Conservation (phyloP, 1,140 invertebrate species). For the Harlomillsia oculata region DNA sequence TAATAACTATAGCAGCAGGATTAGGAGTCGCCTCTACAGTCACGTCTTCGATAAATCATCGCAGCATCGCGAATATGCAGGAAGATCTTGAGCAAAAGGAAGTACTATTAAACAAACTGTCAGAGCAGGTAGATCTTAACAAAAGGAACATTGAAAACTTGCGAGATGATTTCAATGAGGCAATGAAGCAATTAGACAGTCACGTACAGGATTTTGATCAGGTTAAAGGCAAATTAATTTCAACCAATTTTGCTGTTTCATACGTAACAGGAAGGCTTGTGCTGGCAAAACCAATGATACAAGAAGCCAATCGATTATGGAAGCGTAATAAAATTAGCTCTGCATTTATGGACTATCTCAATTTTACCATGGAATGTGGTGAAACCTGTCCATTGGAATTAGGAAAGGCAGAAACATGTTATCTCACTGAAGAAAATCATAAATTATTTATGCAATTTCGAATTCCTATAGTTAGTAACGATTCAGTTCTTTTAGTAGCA, state of each 20-base stretch:
- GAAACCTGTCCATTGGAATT: not conserved
- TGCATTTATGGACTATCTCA: constrained; percentile 7
- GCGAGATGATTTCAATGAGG: not conserved
- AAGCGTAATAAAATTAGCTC: not conserved
- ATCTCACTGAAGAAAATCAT: not conserved
- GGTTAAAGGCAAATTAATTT: constrained; percentile 1
- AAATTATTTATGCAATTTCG: not conserved
- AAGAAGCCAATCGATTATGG: constrained; percentile 5
- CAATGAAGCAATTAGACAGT: not conserved
- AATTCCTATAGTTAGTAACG: not conserved
- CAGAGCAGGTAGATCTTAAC: not conserved
- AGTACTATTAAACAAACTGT: not conserved
- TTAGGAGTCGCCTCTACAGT: not conserved
- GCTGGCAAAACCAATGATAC: not conserved
- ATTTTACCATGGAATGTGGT: not conserved
- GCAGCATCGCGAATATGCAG: not conserved
- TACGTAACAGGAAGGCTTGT: constrained; percentile 8
- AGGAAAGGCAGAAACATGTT: not conserved
- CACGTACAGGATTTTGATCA: not conserved
- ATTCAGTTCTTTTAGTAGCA: not conserved
- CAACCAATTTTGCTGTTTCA: constrained; percentile 6
- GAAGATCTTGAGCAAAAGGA: not conserved
- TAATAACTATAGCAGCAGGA: not conserved
- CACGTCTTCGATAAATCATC: not conserved
- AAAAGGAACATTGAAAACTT: not conserved